Evolutionary conservation across 2,797 vertebrate genomes (phyloP), one percentile per base, ranked within the genome.

Genomic region (Myripristis murdjan): DNA sequence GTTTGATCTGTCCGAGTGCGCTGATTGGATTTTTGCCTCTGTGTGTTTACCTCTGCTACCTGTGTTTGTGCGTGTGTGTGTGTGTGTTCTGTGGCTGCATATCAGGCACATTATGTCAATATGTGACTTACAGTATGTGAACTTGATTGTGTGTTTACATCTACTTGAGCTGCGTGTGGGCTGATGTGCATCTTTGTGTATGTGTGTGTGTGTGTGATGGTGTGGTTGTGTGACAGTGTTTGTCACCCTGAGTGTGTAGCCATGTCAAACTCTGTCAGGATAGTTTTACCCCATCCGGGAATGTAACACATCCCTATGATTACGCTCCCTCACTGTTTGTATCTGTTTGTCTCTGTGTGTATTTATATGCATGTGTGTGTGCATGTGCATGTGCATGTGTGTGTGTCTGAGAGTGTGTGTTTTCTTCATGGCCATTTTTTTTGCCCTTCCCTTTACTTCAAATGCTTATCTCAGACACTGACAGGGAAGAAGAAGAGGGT

Each of bases 171-270:
- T 59, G 43, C 77, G 23, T 61, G 7, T 57, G 33, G 10, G 41
- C 65, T 28, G 16, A 41, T 28, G 24, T 35, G 14, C 60, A 22
- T 65, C 11, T 43, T 57, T 58, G 7, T 56, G 44, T 64, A 23
- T 46, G 73, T 46, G 53, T 60, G 64, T 64, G 20, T 48, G 68
- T 55, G 56, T 4, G 22, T 56, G 74, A 60, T 79, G 8, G 41
- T 47, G 65, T 61, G 84, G 55, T 82, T 80, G 73, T 89, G 81
- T 85, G 89, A 89, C 86, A 66, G 56, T 80, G 77, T 88, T 89
- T 91, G 86, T 92, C 91, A 90, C 89, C 74, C 83, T 70, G 87
- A 88, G 77, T 79, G 64, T 87, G 87, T 73, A 79, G 81, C 81
- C 78, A 83, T 79, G 82, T 91, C 89, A 87, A 84, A 84, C 82